Base-by-base conservation (phyloP, 2,113 vertebrate genomes). In the Labeo rohita region DNA sequence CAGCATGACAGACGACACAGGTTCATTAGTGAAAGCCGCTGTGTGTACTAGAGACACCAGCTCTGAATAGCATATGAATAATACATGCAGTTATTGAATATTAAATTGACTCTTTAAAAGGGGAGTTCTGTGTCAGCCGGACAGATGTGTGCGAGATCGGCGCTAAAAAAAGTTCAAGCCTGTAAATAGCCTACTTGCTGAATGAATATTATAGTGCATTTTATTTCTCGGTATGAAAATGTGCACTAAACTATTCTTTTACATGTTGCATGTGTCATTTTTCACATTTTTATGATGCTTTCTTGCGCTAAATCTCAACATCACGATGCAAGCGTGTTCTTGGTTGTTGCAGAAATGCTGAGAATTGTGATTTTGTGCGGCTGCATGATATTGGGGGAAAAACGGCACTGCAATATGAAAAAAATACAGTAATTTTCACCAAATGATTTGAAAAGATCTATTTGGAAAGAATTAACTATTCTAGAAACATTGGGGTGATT, bases 71-170 rank as follows among this genome's bases (percentile, higher is more conserved):
- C 45, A 36, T 34, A 23, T 85, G 84, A 68, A 85, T 85, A 79
- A 85, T 85, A 68, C 47, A 85, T 85, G 84, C 21, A 49, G 61
- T 50, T 68, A 78, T 78, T 85, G 84, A 85, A 85, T 85, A 78
- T 79, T 79, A 85, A 85, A 85, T 63, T 43, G 49, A 34, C 49
- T 70, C 61, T 85, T 85, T 79, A 85, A 78, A 68, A 85, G 66
- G 75, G 50, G 52, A 85, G 75, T 81, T 81, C 45, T 81, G 79
- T 66, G 8, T 49, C 8, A 66, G 23, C 56, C 45, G 43, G 79
- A 81, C 59, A 50, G 79, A 81, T 81, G 18, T 28, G 79, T 6
- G 75, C 21, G 73, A 23, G 73, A 28, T 0, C 2, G 13, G 1
- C n/a, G 3, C 73, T 75, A 75, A 75, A 50, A 50, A 28, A 15